Conservation (phyloP, 2,797 vertebrate genomes). For the Danio kyathit region DNA sequence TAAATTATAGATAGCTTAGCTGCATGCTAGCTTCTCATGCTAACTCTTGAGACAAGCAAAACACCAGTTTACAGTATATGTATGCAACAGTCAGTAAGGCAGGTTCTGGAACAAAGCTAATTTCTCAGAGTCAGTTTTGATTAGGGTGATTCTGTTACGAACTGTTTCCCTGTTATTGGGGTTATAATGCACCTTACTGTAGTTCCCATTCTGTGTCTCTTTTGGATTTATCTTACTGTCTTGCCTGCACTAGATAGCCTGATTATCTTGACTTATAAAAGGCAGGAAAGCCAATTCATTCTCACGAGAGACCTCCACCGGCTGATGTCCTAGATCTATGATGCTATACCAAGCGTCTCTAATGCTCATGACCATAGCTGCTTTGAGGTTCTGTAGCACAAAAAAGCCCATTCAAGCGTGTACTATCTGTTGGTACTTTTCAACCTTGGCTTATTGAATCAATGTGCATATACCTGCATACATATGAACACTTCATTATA, state of each 20-base stretch:
- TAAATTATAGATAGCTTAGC: not conserved
- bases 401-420: not conserved
- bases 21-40: not conserved
- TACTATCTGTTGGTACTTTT: not conserved
- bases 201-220: conserved; percentile 66
- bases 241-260: conserved; percentile 45
- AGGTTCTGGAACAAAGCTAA: conserved; percentile 9
- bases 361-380: conserved; percentile 31
- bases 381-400: not conserved
- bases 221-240: conserved; percentile 27
- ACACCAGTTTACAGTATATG: conserved; percentile 9
- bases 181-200: conserved; percentile 73
- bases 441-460: not conserved
- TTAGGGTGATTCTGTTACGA: conserved; percentile 32
- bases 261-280: conserved; percentile 59
- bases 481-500: not conserved
- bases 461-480: not conserved
- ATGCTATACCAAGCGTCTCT: conserved; percentile 26
- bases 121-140: conserved; percentile 34
- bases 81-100: not conserved
- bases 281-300: conserved; percentile 55
- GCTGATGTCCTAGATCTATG: conserved; percentile 72
- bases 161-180: conserved; percentile 58
- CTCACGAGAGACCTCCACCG: conserved; percentile 58
- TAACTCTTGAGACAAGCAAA: not conserved